Evolutionary conservation across 1,140 invertebrate genomes (phyloP), one percentile per base, ranked within the genome.

Genomic region (Drosophila ananassae): DNA sequence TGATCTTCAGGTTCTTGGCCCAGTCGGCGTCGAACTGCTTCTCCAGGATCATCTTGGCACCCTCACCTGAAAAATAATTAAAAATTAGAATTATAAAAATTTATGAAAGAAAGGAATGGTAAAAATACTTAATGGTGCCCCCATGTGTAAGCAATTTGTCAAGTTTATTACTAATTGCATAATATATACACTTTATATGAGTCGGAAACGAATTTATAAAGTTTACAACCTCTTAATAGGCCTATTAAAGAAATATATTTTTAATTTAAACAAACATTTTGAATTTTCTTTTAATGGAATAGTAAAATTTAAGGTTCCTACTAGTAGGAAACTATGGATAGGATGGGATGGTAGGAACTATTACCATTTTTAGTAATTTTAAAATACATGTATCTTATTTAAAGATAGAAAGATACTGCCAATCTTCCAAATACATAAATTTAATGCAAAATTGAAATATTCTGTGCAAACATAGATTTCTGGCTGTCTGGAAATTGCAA

Each of bases 1-100:
- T 96, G 80, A 97, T 97, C 73, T 96, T 94, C 63, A 98, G 96
- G 55, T 97, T 94, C 92, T 98, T 97, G 81, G 95, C 95, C 97
- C 97, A 98, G 90, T 98, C 97, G 4, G 97, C 93, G 21, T 97
- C 97, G 92, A 98, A 98, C 1, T 97, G 95, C 12, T 97, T 97
- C 67, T 97, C 94, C 52, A 98, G 91, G 77, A 98, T 98, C 91
- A 98, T 97, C 79, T 98, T 96, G 2, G 96, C 97, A 37, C 97
- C 97, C 64, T 96, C 94, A 76, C 96, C 94, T 94, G 52, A 0
- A 89, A 83, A 21, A 44, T 44, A 17, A 13, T 5, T 41, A 0
- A 13, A 13, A 41, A 37, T 12, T 1, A n/a, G 34, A 3, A n/a
- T 10, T 2, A n/a, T 2, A 10, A 37, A 37, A 37, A 37, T n/a